Base-by-base conservation (phyloP, 1,140 invertebrate genomes). In the Drosophila erecta region DNA sequence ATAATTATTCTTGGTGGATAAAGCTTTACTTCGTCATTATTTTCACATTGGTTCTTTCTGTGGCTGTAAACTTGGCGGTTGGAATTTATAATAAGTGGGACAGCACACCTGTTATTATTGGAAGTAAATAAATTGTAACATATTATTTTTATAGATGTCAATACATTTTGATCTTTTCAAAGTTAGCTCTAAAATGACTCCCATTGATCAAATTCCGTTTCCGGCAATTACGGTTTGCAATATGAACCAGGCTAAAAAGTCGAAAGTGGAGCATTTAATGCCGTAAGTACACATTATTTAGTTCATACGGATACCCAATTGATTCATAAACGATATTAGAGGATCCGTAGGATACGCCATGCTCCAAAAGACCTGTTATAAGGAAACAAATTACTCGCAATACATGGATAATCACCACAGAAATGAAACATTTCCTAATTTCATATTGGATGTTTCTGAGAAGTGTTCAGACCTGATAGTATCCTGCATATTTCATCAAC, bases 221-320 rank as follows among this genome's bases (percentile, higher is more conserved):
- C 96, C 96, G 0, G 95, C 96, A 0, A 93, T 97, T n/a, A 97
- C 96, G 0, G 94, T 97, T 49, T 97, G 96, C 79, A 97, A 96
- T 83, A 96, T 96, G 93, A 97, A 97, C 86, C 95, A 96, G 80
- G 95, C 94, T 0, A 95, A 95, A 74, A 95, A 94, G 74, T 93
- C 93, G 0, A 83, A 80, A 55, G 90, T 92, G 2, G n/a, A 40
- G 7, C 53, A 77, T 4, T 84, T 86, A 41, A 24, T n/a, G 6
- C 24, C 62, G 90, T 83, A 38, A 72, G 79, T 61, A 27, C 2
- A 8, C 2, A 10, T 10, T 10, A 30, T 8, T 30, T 8, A 30
- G 8, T 1, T 30, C 30, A 8, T 8, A 30, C 3, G 30, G 8
- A 10, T 3, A 30, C 2, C 30, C 2, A 30, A 30, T 30, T 30